Evolutionary conservation across 1,140 invertebrate species (phyloP), one percentile per base, ranked within the genome.

Genomic region (Himalopsyche phryganea): DNA sequence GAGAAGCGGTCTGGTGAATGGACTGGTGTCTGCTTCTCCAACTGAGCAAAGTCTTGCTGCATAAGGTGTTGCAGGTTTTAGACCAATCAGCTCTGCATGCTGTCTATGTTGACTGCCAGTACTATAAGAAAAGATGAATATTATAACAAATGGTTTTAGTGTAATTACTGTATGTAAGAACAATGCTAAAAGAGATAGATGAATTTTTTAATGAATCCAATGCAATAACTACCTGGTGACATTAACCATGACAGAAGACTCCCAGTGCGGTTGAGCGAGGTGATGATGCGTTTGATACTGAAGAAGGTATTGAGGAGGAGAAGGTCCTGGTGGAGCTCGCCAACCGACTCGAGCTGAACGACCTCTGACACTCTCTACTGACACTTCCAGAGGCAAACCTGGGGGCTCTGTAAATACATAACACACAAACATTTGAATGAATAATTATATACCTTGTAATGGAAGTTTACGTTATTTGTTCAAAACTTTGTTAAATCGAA

Each of bases 181-280:
- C n/a, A n/a, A n/a, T n/a, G n/a, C n/a, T n/a, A n/a, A n/a, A n/a
- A n/a, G n/a, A n/a, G n/a, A n/a, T n/a, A n/a, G n/a, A n/a, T n/a
- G n/a, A n/a, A n/a, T n/a, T n/a, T n/a, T n/a, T n/a, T n/a, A n/a
- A n/a, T n/a, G n/a, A n/a, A n/a, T n/a, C n/a, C n/a, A n/a, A n/a
- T n/a, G n/a, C n/a, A n/a, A n/a, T n/a, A n/a, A n/a, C 41, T 57
- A 76, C 75, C 71, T 75, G 2, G 71, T 70, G 38, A 75, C 61
- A 59, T 78, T 78, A 11, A 75, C 17, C 20, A 48, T 67, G 14
- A 66, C 63, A 15, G 73, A 69, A 14, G 69, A 67, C 2, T 76
- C 76, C 76, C 74, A 78, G 1, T 60, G 51, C 23, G 23, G 23
- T 9, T 28, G 23, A 5, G 23, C 23, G 2, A 53, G 42, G 65